A percentile compares a stretch with the other conserved stretches of the same genome.
phyloP scores from a whole-genome alignment of 1,140 invertebrate genomes.

The Drosophila tropicalis region DNA sequence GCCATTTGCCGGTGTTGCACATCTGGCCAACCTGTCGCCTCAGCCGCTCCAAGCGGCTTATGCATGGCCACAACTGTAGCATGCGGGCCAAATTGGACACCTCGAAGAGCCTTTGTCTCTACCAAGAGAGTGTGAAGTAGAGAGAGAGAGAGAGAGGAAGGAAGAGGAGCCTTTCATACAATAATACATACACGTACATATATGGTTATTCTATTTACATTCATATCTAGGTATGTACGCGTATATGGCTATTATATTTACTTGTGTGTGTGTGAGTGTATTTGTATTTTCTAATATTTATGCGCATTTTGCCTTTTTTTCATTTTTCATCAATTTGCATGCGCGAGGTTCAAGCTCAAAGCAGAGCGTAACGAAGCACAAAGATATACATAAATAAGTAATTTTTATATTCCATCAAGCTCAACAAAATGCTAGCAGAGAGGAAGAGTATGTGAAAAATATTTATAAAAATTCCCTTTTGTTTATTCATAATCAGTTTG shows the following conservation, averaged over 20 bases:
- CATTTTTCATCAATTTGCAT: constrained; percentile 43
- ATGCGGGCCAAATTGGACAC: constrained; percentile 17
- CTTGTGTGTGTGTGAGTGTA: not conserved
- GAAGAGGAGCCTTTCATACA: not conserved
- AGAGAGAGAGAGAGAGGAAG: too few relatives aligned
- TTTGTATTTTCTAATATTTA: constrained; percentile 48
- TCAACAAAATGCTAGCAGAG: constrained; percentile 29
- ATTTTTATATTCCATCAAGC: constrained; percentile 69
- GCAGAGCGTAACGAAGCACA: constrained; percentile 61
- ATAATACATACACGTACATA: constrained; percentile 1
- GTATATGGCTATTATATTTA: constrained; percentile 6
- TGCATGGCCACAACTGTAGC: constrained; percentile 57
- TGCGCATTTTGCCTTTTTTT: constrained; percentile 42
- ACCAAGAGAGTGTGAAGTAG: not conserved
- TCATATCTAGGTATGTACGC: not conserved
- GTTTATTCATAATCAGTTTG: constrained; percentile 81
- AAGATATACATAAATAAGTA: constrained; percentile 73
- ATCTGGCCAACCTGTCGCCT: constrained; percentile 36
- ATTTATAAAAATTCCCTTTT: constrained; percentile 70
- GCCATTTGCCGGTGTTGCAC: constrained; percentile 50
- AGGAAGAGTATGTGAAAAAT: constrained; percentile 42
- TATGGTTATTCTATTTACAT: not conserved
- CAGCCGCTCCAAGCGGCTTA: constrained; percentile 65
- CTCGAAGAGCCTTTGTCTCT: not conserved
- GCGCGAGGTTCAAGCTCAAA: constrained; percentile 47